Conservation (phyloP, 2,113 vertebrate genomes). For the Isurus oxyrinchus region DNA sequence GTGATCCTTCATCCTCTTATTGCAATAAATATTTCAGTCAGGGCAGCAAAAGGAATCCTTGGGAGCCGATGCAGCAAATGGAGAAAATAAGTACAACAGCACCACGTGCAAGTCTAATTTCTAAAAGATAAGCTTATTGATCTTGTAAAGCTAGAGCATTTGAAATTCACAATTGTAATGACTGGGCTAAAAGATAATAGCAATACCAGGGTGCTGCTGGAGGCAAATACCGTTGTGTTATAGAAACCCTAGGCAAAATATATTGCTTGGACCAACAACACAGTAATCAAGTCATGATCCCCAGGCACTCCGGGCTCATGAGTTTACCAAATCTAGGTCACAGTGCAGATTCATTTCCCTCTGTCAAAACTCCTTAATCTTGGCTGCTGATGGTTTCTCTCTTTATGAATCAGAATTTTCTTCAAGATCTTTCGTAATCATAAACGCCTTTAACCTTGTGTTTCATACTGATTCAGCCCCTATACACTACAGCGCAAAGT, state of each 20-base stretch:
- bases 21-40: not conserved
- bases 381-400: not conserved
- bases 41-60: not conserved
- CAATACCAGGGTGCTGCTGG: not conserved
- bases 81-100: no score
- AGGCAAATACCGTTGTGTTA: not conserved
- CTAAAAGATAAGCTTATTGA: slow-evolving; percentile 15
- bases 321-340: not conserved
- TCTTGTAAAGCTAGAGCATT: not conserved
- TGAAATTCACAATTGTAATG: not conserved
- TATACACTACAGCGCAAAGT: not conserved
- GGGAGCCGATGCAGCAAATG: no score
- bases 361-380: not conserved
- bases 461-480: not conserved
- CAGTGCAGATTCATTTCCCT: not conserved
- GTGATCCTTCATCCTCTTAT: not conserved
- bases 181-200: not conserved
- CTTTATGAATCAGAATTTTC: not conserved
- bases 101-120: not conserved
- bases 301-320: not conserved
- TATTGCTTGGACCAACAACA: not conserved
- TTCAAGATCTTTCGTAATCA: not conserved
- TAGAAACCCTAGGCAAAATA: not conserved
- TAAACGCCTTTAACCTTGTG: not conserved
- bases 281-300: not conserved